phyloP scores from a whole-genome alignment of 2,113 vertebrate species.

The Grallaria varia region DNA sequence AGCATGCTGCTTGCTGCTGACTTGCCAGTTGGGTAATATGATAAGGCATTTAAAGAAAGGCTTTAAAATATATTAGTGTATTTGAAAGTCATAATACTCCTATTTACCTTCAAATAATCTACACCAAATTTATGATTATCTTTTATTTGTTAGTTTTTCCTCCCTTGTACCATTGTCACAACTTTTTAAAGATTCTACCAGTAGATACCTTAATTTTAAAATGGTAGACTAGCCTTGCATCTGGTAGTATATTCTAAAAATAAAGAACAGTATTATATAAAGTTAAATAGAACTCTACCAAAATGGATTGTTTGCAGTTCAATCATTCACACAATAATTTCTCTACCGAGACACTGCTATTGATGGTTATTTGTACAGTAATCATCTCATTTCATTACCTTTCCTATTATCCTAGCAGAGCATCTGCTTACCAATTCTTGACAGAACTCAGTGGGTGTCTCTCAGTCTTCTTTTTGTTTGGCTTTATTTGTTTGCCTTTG shows the following conservation, averaged over 20 bases:
- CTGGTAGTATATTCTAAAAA: background rate
- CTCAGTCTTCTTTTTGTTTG: background rate
- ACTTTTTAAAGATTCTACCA: background rate
- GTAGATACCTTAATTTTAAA: background rate
- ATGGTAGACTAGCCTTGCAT: background rate
- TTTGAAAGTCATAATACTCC: background rate
- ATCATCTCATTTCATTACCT: background rate
- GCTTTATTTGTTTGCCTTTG: background rate
- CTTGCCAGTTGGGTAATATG: background rate
- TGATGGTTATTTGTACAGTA: background rate
- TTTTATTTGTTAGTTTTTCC: background rate
- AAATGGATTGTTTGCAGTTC: background rate
- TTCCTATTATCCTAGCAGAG: background rate
- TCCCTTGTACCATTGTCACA: background rate
- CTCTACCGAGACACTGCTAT: background rate
- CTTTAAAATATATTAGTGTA: background rate
- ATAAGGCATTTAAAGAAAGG: background rate
- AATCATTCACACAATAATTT: background rate
- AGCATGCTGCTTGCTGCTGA: background rate
- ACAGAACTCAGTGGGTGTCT: background rate
- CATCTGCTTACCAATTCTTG: background rate
- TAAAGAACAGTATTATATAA: background rate
- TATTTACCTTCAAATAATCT: background rate
- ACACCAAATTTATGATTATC: background rate
- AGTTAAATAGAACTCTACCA: background rate